phyloP scores from a whole-genome alignment of 1,140 invertebrate genomes.

The Rhagoletis pomonella region DNA sequence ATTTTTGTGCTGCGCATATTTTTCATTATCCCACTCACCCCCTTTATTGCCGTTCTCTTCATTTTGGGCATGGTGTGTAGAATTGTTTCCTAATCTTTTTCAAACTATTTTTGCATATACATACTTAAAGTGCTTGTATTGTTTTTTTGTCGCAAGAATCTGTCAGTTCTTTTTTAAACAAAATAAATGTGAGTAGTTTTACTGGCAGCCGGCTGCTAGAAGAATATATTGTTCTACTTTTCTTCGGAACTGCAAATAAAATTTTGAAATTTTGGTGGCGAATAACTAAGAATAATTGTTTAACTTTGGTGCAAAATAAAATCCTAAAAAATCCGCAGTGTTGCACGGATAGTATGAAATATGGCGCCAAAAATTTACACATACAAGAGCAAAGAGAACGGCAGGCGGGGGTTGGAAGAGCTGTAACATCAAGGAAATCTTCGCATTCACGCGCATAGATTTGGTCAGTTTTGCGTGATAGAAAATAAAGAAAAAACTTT shows the following conservation, averaged over 20 bases:
- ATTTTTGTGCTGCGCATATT: neutral
- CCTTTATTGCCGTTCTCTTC: neutral
- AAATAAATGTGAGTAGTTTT: conserved; percentile 26
- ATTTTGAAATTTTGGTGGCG: neutral
- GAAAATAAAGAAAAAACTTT: conserved; percentile 6
- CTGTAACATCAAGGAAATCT: neutral
- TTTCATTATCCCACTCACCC: neutral
- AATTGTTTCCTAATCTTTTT: neutral
- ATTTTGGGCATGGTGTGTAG: neutral
- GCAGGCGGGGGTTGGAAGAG: neutral
- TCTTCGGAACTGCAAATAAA: neutral
- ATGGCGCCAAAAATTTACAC: neutral
- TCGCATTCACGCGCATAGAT: neutral
- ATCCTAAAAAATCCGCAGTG: neutral
- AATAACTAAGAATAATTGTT: neutral
- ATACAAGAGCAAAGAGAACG: neutral
- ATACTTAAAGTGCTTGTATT: neutral
- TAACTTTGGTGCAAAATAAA: neutral
- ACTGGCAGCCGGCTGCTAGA: neutral
- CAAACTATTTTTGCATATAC: neutral
- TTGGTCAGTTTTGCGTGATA: conserved; percentile 18
- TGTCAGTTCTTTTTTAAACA: conserved; percentile 27
- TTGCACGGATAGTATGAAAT: conserved; percentile 24
- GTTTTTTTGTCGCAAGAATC: neutral
- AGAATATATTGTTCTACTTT: conserved; percentile 3